Evolutionary conservation across 2,113 vertebrate species (phyloP).

Genomic region (Acrocephalus arundinaceus): DNA sequence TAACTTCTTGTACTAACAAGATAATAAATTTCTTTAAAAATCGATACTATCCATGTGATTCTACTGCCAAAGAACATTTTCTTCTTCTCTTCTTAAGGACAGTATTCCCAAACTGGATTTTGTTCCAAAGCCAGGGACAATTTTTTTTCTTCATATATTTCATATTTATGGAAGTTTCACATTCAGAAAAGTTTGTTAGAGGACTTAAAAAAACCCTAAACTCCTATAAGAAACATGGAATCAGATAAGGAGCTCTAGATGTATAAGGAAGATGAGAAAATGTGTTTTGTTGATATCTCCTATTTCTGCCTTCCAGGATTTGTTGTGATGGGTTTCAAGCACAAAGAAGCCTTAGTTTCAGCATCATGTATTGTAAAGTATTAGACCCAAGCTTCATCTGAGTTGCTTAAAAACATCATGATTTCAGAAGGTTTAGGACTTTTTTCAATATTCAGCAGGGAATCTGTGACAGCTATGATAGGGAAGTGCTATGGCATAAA

Average conservation of each 20-base stretch:
- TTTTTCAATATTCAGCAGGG: neutral
- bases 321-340: neutral
- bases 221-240: neutral
- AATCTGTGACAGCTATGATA: neutral
- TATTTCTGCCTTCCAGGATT: constrained; percentile 2
- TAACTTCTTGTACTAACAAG: neutral
- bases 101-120: neutral
- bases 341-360: neutral
- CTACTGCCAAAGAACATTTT: neutral
- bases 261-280: neutral
- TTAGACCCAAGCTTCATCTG: neutral
- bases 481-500: neutral
- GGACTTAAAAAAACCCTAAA: neutral
- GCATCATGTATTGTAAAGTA: neutral
- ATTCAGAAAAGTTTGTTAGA: neutral
- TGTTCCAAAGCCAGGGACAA: neutral
- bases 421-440: neutral
- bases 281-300: neutral
- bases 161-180: neutral
- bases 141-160: neutral
- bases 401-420: neutral
- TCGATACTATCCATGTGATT: neutral
- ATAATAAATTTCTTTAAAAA: neutral
- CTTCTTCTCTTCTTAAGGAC: neutral
- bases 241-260: neutral